Conservation (phyloP, 2,888 invertebrate genomes). For the Tanypteryx hageni region DNA sequence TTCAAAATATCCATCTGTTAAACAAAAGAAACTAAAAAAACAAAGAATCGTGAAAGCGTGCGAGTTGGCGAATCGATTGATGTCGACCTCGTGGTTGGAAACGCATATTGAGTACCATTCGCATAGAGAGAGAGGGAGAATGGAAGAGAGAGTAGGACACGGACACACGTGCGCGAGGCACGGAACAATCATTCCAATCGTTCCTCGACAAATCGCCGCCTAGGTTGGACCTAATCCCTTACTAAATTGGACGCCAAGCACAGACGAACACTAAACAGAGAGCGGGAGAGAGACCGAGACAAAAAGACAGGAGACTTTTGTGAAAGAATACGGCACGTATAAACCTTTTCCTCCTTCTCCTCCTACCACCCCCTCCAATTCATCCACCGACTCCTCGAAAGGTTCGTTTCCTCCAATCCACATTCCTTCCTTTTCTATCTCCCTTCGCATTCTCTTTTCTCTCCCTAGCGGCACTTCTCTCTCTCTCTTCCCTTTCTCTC, state of each 20-base stretch:
- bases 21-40: too few species aligned
- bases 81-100: background rate
- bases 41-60: background rate
- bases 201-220: constrained; percentile 10
- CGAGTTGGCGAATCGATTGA: background rate
- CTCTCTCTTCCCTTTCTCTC: background rate
- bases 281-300: background rate
- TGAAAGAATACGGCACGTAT: constrained; percentile 12
- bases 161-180: background rate
- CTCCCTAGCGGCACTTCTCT: too few species aligned
- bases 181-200: constrained; percentile 8
- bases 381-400: background rate
- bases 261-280: background rate
- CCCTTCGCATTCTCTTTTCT: too few species aligned
- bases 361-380: background rate
- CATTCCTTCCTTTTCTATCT: too few species aligned
- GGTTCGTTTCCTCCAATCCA: background rate
- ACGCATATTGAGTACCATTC: background rate
- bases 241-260: background rate
- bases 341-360: background rate
- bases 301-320: background rate
- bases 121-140: background rate
- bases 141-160: background rate
- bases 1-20: too few species aligned
- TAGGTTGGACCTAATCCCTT: background rate